Percentiles rank a stretch among this genome's conserved stretches.
These are phyloP conservation scores for Thaleichthys pacificus DNA, from an alignment of 2,797 vertebrate species.

Conservation along the genomic window DNA sequence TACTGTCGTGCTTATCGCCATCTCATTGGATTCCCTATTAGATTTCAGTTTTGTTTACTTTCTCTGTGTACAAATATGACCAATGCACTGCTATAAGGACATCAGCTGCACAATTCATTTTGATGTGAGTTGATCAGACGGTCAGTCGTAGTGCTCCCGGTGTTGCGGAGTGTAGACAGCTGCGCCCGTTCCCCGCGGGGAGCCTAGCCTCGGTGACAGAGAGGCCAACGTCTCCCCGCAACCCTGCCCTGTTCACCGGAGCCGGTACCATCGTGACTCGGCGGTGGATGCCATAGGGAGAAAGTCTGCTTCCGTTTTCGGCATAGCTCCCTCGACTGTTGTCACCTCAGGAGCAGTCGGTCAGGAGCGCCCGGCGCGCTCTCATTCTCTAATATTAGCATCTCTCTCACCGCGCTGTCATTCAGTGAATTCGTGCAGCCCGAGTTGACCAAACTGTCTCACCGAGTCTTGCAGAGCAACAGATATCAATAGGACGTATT, in stretches of 20 bases:
- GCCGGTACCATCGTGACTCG: background rate
- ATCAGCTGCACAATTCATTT: background rate
- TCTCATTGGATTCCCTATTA: no score
- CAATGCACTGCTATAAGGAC: no score
- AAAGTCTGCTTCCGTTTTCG: constrained; percentile 38
- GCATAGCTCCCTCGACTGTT: constrained; percentile 29
- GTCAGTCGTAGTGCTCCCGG: background rate
- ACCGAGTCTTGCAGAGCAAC: constrained; percentile 8
- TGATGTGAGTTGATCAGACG: background rate
- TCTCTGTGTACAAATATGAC: no score
- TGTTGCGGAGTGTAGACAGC: background rate
- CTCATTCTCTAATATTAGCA: constrained; percentile 47
- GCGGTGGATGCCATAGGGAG: constrained; percentile 21
- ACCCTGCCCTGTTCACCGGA: background rate
- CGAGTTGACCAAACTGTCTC: background rate
- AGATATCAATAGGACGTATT: background rate
- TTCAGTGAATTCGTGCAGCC: background rate
- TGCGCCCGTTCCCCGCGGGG: constrained; percentile 6
- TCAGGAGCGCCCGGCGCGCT: constrained; percentile 19
- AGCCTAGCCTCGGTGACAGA: background rate
- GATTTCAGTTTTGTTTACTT: background rate
- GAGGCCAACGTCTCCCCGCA: background rate
- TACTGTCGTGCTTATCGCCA: no score
- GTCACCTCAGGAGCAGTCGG: constrained; percentile 21
- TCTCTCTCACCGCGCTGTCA: constrained; percentile 14